These are phyloP conservation scores for Spheniscus humboldti DNA, from an alignment of 2,797 vertebrate species.

Conservation along the genomic window DNA sequence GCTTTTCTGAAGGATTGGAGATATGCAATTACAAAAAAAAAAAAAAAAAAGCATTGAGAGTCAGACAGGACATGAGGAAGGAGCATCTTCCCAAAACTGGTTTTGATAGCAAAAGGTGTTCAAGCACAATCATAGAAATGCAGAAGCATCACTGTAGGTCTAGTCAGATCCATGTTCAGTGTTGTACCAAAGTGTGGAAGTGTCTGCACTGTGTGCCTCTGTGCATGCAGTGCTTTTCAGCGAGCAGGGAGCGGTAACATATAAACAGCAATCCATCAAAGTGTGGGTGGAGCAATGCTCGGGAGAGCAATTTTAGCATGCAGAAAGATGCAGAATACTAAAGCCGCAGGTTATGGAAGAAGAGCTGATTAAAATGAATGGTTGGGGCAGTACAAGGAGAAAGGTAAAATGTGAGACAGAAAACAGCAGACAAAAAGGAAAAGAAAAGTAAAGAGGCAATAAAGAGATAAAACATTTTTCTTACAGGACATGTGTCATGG, in stretches of 20 bases:
- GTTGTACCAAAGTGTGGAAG: background rate
- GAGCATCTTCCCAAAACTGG: background rate
- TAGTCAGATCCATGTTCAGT: background rate
- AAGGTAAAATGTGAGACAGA: background rate
- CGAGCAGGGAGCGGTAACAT: background rate
- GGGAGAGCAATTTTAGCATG: conserved; percentile 37
- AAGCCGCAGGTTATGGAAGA: background rate
- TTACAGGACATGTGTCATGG: background rate
- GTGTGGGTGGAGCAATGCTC: conserved; percentile 49
- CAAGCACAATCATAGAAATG: background rate
- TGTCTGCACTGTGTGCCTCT: background rate
- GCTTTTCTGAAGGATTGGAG: background rate
- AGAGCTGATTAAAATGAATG: conserved; percentile 31
- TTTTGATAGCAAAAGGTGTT: background rate
- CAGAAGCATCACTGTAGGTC: background rate
- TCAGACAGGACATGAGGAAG: background rate
- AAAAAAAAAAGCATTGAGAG: background rate
- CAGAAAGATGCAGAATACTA: conserved; percentile 23
- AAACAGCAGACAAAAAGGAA: background rate
- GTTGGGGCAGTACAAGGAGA: background rate
- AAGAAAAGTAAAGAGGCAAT: background rate
- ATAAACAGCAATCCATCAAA: conserved; percentile 39
- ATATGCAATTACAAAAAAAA: background rate
- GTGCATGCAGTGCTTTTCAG: background rate
- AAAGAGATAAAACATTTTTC: background rate